Conservation (phyloP, 1,140 invertebrate genomes). For the Tetranychus urticae region DNA sequence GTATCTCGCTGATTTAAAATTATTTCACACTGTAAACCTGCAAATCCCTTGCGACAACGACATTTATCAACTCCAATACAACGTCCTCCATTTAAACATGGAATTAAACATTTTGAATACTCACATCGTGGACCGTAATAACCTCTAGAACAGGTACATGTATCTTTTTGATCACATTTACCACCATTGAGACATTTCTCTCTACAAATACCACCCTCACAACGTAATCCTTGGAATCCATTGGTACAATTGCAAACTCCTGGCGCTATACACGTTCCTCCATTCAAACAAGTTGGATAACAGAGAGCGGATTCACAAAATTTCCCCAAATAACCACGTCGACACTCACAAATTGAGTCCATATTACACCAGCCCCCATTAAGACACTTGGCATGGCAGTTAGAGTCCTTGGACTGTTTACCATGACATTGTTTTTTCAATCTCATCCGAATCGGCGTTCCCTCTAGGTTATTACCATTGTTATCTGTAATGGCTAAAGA, state of each 20-base stretch:
- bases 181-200: conserved; percentile 79
- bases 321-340: conserved; percentile 39
- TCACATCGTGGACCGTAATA: conserved; percentile 67
- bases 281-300: conserved; percentile 76
- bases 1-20: not conserved
- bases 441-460: conserved; percentile 63
- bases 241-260: conserved; percentile 58
- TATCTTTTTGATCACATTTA: conserved; percentile 72
- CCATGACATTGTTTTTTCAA: conserved; percentile 64
- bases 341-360: conserved; percentile 57
- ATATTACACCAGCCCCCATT: conserved; percentile 55
- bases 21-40: conserved; percentile 13
- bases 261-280: conserved; percentile 63
- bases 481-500: conserved; percentile 57
- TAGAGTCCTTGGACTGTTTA: conserved; percentile 62
- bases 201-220: conserved; percentile 66
- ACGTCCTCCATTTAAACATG: conserved; percentile 15
- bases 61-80: conserved; percentile 15
- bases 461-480: conserved; percentile 47
- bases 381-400: conserved; percentile 58
- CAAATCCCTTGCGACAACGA: conserved; percentile 10
- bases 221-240: conserved; percentile 70
- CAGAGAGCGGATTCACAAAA: conserved; percentile 35
- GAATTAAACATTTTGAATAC: conserved; percentile 44
- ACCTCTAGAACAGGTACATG: conserved; percentile 62